phyloP scores from a whole-genome alignment of 1,140 invertebrate species.

The Heliconius himera region DNA sequence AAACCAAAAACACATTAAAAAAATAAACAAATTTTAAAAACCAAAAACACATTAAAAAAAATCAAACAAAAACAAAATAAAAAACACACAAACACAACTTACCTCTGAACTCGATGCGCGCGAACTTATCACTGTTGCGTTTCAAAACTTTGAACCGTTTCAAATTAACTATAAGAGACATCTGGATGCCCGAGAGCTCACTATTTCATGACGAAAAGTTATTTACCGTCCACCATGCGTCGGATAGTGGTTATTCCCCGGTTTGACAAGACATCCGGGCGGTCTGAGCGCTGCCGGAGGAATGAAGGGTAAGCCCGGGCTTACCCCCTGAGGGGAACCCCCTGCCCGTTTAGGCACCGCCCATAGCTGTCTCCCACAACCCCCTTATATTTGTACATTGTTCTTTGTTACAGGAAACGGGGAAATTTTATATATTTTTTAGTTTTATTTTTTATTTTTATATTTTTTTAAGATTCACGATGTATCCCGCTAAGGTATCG shows the following conservation, averaged over 20 bases:
- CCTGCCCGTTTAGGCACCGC: neutral
- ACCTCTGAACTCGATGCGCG: constrained; percentile 86
- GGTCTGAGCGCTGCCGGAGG: constrained; percentile 9
- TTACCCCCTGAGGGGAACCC: neutral
- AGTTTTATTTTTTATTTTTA: neutral
- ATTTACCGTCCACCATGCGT: neutral
- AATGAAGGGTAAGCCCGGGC: constrained; percentile 11
- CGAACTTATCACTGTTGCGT: constrained; percentile 84
- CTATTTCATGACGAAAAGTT: neutral
- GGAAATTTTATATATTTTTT: neutral
- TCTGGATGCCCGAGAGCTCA: constrained; percentile 46
- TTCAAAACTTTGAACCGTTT: constrained; percentile 85
- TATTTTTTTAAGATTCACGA: neutral
- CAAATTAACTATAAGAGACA: constrained; percentile 84
- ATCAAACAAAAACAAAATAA: neutral
- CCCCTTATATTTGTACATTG: constrained; percentile 5
- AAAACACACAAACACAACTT: constrained; percentile 51
- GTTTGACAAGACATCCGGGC: neutral
- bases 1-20: neutral
- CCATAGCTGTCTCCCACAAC: neutral
- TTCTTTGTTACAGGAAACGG: constrained; percentile 12
- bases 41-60: neutral
- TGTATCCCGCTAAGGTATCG: too few species aligned
- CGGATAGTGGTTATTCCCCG: constrained; percentile 1
- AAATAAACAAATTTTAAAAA: too few species aligned